Base-by-base conservation (phyloP, 2,113 vertebrate genomes). In the Amia ocellicauda region DNA sequence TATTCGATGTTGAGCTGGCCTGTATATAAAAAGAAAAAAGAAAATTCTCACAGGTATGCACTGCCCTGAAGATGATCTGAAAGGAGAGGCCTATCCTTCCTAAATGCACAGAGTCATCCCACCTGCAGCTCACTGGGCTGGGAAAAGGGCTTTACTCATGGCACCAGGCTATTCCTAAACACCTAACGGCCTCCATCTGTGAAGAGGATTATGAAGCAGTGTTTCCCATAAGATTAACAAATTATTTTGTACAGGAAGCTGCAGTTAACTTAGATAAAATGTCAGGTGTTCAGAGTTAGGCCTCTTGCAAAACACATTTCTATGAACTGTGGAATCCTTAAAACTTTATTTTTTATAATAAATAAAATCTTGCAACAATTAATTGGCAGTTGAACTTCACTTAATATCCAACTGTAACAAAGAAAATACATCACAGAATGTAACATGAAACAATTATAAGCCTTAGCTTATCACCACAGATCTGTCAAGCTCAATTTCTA, bases 141-240 rank as follows among this genome's bases (percentile, higher is more conserved):
- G 56, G 64, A 53, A 66, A 70, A 62, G 47, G 71, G 63, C 65
- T 62, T 62, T 59, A 67, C 66, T 26, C 53, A 72, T 50, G 74
- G 70, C 75, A 75, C 76, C 74, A 75, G 74, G 78, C 77, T 77
- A 71, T 77, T 87, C 77, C 87, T 88, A 87, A 90, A 86, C 83
- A 89, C 86, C 85, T 89, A 89, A 89, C 89, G 83, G 84, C 80
- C 85, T 87, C 85, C 88, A 89, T 85, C 85, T 89, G 86, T 81
- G 80, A 74, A 72, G 71, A 57, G 84, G 83, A 86, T 88, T 86
- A 76, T 83, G 76, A 54, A 71, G 66, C 74, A 72, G 73, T 71
- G 79, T 78, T 86, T 88, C 83, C 86, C 86, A 78, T 85, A 83
- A 89, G 80, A 83, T 78, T 78, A 83, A 78, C 74, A 70, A 63